Evolutionary conservation across 1,140 invertebrate species (phyloP), one percentile per base, ranked within the genome.

Genomic region (Gryon sp.): DNA sequence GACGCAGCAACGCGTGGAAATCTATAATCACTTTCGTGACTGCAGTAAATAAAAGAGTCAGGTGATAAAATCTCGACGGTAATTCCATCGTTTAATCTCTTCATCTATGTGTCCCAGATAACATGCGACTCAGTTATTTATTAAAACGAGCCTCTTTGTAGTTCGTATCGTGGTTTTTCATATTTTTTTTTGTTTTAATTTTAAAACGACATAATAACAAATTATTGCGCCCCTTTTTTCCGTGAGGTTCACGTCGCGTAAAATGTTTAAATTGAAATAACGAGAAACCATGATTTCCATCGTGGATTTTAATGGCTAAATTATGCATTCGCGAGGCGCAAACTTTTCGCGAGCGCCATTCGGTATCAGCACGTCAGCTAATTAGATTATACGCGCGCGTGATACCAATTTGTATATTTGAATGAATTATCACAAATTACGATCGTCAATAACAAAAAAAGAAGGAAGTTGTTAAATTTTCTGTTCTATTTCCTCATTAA

Each of bases 11-110:
- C 22, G 22, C 15, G n/a, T 12, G 59, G 4, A 20, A 63, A 41
- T 63, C 59, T 11, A 30, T 63, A 63, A 63, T 63, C 57, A 48
- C 30, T 19, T 36, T 62, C 57, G 57, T 62, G 57, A 62, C 20
- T 38, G 12, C 11, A 36, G 41, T 62, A 62, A 62, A 48, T 62
- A 62, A 62, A 62, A 62, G 40, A 41, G 48, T 48, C 32, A 15
- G 19, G 15, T 26, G 55, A 60, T 60, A 46, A 60, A 60, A 60
- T 60, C 40, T 60, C 40, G 14, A 9, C 14, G n/a, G 55, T 36
- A 43, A 60, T 60, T 36, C 12, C 19, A 14, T 20, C 41, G 55
- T 3, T 22, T 45, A 60, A 60, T 60, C 41, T 45, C 40, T 45
- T 45, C 26, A 46, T 60, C 55, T 57, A 11, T 24, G 7, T 15